These are phyloP conservation scores for Bubalus kerabau DNA, from an alignment of 2,113 vertebrate genomes.

Conservation along the genomic window DNA sequence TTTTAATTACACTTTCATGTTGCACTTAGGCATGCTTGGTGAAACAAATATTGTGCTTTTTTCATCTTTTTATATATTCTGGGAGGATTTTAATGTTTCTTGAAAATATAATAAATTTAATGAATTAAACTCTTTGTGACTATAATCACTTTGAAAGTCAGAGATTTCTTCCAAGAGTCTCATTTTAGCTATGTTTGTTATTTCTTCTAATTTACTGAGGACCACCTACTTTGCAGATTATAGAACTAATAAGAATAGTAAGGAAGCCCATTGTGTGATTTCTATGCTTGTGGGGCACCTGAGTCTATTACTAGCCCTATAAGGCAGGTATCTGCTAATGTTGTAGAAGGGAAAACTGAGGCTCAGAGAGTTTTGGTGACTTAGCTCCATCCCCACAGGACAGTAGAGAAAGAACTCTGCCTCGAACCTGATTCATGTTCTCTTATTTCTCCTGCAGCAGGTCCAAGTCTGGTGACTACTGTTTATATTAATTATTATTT, in stretches of 20 bases:
- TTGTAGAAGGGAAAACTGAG: not conserved
- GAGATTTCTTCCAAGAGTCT: not conserved
- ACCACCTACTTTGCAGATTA: not conserved
- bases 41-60: not conserved
- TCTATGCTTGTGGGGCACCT: not conserved
- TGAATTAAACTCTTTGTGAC: not conserved
- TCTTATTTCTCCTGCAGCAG: not conserved
- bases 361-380: no score
- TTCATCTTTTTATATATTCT: not conserved
- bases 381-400: not conserved
- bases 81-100: not conserved
- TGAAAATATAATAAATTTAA: not conserved
- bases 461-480: slow-evolving; percentile 1
- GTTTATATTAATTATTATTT: slow-evolving; percentile 45
- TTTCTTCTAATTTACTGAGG: not conserved
- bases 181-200: not conserved
- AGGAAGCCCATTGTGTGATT: not conserved
- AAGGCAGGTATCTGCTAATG: not conserved
- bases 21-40: not conserved
- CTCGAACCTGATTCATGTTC: not conserved
- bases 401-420: accelerated
- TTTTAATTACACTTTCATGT: not conserved
- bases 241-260: not conserved
- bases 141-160: not conserved
- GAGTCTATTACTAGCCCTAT: no score